A percentile compares a stretch with the other conserved stretches of the same genome.
phyloP scores from a whole-genome alignment of 1,140 invertebrate species.

The Tetragnatha versicolor region DNA sequence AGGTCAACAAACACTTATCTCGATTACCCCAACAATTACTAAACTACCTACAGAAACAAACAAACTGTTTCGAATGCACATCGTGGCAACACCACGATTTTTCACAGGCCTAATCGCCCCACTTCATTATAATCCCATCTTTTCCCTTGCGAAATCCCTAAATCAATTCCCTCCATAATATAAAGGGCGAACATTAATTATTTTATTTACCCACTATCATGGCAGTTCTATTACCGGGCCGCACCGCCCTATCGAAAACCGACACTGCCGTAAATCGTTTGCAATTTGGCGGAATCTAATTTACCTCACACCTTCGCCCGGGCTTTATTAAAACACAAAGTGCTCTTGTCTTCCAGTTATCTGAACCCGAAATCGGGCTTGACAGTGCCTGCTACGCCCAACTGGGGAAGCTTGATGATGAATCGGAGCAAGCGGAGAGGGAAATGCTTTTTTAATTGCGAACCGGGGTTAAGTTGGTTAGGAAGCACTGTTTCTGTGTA shows the following conservation, averaged over 20 bases:
- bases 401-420: neutral
- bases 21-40: too few species aligned
- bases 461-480: too few species aligned
- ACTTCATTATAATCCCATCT: constrained; percentile 21
- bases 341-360: constrained; percentile 18
- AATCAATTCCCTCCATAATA: constrained; percentile 38
- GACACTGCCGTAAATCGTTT: constrained; percentile 33
- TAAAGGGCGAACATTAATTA: constrained; percentile 28
- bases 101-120: neutral
- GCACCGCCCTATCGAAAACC: constrained; percentile 36
- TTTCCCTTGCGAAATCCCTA: constrained; percentile 5
- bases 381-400: constrained; percentile 1
- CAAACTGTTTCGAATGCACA: constrained; percentile 16
- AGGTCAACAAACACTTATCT: too few species aligned
- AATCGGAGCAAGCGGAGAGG: neutral
- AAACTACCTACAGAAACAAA: too few species aligned
- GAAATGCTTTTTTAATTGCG: too few species aligned
- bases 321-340: constrained; percentile 39
- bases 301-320: constrained; percentile 12
- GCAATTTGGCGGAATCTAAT: constrained; percentile 16
- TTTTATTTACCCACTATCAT: constrained; percentile 23
- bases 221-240: constrained; percentile 26
- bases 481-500: too few species aligned
- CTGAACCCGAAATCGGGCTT: constrained; percentile 3
- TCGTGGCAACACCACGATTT: neutral